Base-by-base conservation (phyloP, 2,113 vertebrate genomes). In the Rana temporaria region DNA sequence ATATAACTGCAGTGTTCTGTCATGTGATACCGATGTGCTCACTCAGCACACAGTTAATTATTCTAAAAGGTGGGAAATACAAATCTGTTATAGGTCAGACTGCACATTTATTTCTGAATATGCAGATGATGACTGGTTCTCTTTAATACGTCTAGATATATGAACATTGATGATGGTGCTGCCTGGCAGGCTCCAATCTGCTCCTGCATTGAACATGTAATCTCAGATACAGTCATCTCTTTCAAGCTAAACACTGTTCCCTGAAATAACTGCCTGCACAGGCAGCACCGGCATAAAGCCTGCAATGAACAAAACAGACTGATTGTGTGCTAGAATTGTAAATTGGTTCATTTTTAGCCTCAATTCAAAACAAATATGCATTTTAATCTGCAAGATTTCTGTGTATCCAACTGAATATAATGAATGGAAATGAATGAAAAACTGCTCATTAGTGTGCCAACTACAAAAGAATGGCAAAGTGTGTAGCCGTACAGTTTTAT, bases 391-490 rank as follows among this genome's bases (percentile, higher is more conserved):
- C 60, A 60, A 38, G 56, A 75, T 75, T 62, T 75, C 26, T 34
- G 20, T 62, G 72, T 30, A 78, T 80, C 0, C 0, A 84, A 84
- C 84, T 22, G 0, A 88, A 20, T n/a, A 84, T 59, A 14, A 38
- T 81, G 70, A 70, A n/a, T 86, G 30, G 73, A 78, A 82, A 81
- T 77, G 80, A 75, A 79, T 73, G 78, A 82, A 79, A 15, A 38
- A 56, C 68, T 73, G 78, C 78, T 84, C 70, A 48, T 75, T 78
- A 65, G 1, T 24, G 22, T 60, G 42, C 56, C 42, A 48, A 26
- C 4, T 20, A 84, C 73, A 18, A 56, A 24, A 5, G 59, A 81
- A 20, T 34, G 32, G 30, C 6, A 75, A 38, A 60, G 20, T 62
- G 26, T 12, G n/a, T 38, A 20, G 59, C 34, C 42, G 57, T 30